Conservation (phyloP, 2,888 invertebrate species). For the Hyposoter dolosus region DNA sequence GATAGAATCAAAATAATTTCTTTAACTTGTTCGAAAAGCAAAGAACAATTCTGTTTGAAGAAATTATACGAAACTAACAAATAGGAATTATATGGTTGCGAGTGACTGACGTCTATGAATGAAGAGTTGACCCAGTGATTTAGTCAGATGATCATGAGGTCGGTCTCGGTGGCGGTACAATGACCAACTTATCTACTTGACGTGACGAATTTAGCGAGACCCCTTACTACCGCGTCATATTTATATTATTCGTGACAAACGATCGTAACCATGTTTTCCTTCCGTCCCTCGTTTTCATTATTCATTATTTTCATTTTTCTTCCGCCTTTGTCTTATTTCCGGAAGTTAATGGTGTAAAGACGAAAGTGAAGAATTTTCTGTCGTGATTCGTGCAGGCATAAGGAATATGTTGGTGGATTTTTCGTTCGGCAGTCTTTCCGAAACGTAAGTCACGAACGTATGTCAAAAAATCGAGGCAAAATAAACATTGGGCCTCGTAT, state of each 20-base stretch:
- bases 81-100: slow-evolving; percentile 4
- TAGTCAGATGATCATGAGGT: slow-evolving; percentile 19
- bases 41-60: not conserved
- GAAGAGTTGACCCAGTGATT: slow-evolving; percentile 1
- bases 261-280: slow-evolving; percentile 46
- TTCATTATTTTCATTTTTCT: not conserved
- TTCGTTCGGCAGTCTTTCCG: no score
- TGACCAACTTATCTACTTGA: slow-evolving; percentile 65
- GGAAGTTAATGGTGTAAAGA: not conserved
- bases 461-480: no score
- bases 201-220: slow-evolving; percentile 39
- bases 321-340: not conserved
- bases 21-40: not conserved
- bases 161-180: slow-evolving; percentile 36
- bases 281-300: slow-evolving; percentile 6
- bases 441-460: no score
- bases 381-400: no score
- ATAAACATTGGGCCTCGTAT: no score
- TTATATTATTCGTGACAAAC: slow-evolving; percentile 18
- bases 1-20: not conserved
- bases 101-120: slow-evolving; percentile 7
- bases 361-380: not conserved
- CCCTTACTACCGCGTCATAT: not conserved
- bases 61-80: not conserved
- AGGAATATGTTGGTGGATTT: no score